These are phyloP conservation scores for Aricia agestis DNA, from an alignment of 1,140 invertebrate species.

Conservation along the genomic window DNA sequence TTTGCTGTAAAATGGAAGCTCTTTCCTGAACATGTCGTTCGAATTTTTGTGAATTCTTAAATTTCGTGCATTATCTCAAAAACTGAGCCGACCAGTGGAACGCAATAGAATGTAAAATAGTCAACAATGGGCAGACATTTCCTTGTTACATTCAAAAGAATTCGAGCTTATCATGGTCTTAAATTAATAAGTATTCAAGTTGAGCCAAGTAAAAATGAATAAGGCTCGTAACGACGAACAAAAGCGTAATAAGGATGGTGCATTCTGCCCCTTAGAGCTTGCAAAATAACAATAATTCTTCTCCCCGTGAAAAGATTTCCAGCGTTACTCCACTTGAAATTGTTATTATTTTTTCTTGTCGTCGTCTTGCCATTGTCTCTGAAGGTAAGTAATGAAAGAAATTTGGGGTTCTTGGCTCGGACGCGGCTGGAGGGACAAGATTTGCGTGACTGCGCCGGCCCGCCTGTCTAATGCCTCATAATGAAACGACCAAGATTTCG, in stretches of 20 bases:
- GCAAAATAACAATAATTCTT: constrained; percentile 76
- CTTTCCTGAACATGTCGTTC: not conserved
- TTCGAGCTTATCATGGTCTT: constrained; percentile 72
- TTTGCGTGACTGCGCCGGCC: constrained; percentile 59
- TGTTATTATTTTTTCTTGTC: constrained; percentile 73
- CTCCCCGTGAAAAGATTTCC: constrained; percentile 74
- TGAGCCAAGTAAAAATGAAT: constrained; percentile 76
- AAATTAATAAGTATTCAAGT: constrained; percentile 76
- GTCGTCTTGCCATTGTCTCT: constrained; percentile 73
- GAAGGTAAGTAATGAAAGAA: constrained; percentile 75
- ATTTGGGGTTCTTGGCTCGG: constrained; percentile 64
- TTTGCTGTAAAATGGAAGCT: not conserved
- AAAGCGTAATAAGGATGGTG: constrained; percentile 72
- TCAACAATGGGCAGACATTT: constrained; percentile 69
- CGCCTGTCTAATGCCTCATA: constrained; percentile 59
- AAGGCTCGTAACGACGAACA: constrained; percentile 72
- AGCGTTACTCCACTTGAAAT: constrained; percentile 76
- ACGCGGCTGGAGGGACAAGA: constrained; percentile 53
- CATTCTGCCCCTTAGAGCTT: constrained; percentile 73
- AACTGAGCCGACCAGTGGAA: constrained; percentile 27
- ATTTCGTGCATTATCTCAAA: constrained; percentile 21
- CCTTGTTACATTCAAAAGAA: constrained; percentile 70
- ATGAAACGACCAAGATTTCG: constrained; percentile 67
- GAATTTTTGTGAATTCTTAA: constrained; percentile 14
- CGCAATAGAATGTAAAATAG: constrained; percentile 66